Evolutionary conservation across 2,113 vertebrate species (phyloP).

Genomic region (Rousettus leschenaultii): DNA sequence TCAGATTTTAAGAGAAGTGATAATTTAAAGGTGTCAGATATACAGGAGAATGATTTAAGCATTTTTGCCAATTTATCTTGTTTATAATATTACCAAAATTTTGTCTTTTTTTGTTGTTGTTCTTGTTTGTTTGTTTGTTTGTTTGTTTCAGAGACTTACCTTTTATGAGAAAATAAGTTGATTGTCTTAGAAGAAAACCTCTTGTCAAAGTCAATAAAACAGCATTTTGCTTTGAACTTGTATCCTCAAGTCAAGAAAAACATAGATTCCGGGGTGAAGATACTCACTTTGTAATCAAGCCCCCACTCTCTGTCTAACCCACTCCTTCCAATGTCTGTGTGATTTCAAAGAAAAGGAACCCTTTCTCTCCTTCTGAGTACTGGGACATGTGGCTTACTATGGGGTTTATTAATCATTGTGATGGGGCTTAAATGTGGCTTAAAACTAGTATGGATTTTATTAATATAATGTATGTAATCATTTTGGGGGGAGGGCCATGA

Average conservation of each 20-base stretch:
- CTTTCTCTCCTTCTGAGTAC: not conserved
- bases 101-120: not conserved
- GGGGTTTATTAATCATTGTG: not conserved
- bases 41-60: not conserved
- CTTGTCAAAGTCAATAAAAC: not conserved
- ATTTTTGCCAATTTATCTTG: not conserved
- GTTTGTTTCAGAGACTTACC: not conserved
- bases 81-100: not conserved
- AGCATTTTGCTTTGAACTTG: not conserved
- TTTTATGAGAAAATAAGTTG: not conserved
- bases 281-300: not conserved
- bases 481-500: not conserved
- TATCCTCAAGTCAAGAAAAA: not conserved
- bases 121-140: not conserved
- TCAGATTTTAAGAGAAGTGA: not conserved
- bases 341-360: not conserved
- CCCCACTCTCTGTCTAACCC: not conserved
- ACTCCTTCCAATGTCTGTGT: not conserved
- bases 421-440: not conserved
- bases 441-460: not conserved
- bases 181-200: not conserved
- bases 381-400: fast-evolving
- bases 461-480: not conserved
- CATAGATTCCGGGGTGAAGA: not conserved
- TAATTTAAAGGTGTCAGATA: not conserved